Conservation (phyloP, 1,140 invertebrate species). For the Tetragnatha versicolor region DNA sequence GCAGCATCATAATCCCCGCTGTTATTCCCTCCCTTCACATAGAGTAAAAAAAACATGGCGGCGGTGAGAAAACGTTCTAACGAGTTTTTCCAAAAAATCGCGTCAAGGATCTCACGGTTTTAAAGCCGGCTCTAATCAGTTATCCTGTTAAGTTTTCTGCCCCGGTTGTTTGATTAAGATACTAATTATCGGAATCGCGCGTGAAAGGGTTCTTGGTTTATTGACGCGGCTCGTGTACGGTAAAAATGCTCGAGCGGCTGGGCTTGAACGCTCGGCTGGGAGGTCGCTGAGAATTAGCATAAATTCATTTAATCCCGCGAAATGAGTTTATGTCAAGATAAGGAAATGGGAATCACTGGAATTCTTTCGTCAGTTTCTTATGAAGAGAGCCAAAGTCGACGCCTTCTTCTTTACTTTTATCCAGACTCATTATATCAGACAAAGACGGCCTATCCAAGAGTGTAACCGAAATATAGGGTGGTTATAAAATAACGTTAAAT, state of each 20-base stretch:
- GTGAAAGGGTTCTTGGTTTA: slow-evolving; percentile 12
- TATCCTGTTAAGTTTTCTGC: slow-evolving; percentile 19
- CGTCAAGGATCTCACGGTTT: not conserved
- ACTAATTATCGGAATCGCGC: slow-evolving; percentile 21
- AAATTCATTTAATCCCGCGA: slow-evolving; percentile 6
- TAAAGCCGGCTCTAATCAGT: slow-evolving; percentile 19
- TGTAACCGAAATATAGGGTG: no score
- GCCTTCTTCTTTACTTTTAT: no score
- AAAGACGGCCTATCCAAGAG: no score
- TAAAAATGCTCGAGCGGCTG: not conserved
- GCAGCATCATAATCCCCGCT: slow-evolving; percentile 16
- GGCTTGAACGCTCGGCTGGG: not conserved
- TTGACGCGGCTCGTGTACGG: not conserved
- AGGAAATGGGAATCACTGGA: no score
- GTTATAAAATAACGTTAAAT: no score
- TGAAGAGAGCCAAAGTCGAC: no score
- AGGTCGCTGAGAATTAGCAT: slow-evolving; percentile 8
- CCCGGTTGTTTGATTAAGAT: slow-evolving; percentile 16
- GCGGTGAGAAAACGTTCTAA: not conserved
- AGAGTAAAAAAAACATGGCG: not conserved
- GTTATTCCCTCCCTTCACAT: not conserved
- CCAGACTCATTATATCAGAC: no score
- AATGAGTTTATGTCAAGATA: slow-evolving; percentile 11
- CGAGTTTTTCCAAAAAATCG: not conserved
- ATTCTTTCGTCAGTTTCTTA: no score